phyloP scores from a whole-genome alignment of 2,797 vertebrate genomes.

The Numenius phaeopus region DNA sequence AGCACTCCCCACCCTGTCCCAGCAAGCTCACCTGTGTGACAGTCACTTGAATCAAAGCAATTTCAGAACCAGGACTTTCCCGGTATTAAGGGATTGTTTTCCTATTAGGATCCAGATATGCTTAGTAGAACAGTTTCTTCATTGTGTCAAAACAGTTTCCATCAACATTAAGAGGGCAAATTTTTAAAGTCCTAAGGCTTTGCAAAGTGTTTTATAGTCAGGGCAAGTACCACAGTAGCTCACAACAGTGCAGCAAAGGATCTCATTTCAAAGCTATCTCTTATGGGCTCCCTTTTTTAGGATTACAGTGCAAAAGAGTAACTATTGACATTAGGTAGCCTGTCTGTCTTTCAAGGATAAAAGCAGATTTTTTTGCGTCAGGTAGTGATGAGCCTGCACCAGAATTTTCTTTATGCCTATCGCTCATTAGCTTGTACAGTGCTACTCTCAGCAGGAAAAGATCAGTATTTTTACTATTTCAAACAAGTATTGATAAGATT shows the following conservation, averaged over 20 bases:
- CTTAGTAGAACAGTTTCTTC: background rate
- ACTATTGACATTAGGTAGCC: background rate
- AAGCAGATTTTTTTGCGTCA: background rate
- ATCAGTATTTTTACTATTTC: background rate
- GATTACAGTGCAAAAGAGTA: background rate
- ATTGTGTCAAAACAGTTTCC: background rate
- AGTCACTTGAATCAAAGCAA: background rate
- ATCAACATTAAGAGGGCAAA: background rate
- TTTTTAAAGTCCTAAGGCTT: conserved; percentile 7
- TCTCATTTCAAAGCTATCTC: background rate
- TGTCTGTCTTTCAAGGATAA: background rate
- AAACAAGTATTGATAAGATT: background rate
- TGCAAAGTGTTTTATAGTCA: conserved; percentile 15
- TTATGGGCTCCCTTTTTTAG: background rate
- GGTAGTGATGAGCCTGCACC: background rate
- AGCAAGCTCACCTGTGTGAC: background rate
- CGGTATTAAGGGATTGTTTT: conserved; percentile 23
- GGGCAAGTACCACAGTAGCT: background rate
- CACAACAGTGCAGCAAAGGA: background rate
- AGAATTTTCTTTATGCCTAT: background rate
- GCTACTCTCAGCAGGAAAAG: background rate
- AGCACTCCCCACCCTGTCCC: background rate
- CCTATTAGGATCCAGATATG: background rate
- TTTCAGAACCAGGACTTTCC: background rate
- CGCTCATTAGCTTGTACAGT: background rate